Percentiles rank a stretch among this genome's conserved stretches.
Evolutionary conservation across 2,888 invertebrate genomes (phyloP).

Genomic region (Rhagophthalmus giganteus): DNA sequence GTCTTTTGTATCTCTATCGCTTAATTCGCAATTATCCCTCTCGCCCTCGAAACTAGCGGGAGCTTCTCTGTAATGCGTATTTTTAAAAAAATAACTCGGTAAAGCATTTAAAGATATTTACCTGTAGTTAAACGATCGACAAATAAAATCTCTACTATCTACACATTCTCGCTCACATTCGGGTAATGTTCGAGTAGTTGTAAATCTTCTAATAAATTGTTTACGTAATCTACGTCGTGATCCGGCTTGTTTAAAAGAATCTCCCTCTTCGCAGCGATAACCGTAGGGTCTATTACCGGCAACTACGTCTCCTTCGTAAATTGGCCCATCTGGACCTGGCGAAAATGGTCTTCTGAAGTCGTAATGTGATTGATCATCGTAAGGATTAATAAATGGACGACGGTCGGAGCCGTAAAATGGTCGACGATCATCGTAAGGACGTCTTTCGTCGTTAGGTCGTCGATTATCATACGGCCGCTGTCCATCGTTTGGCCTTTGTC

Average conservation of each 20-base stretch:
- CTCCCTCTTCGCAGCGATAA: conserved; percentile 77
- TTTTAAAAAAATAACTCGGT: background rate
- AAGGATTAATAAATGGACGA: conserved; percentile 5
- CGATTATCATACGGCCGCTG: conserved; percentile 13
- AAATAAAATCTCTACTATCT: conserved; percentile 80
- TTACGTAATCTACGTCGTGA: conserved; percentile 76
- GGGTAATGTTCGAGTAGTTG: conserved; percentile 72
- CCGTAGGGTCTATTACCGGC: conserved; percentile 51
- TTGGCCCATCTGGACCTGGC: conserved; percentile 53
- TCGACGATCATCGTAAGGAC: conserved; percentile 11
- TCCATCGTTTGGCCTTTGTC: conserved; percentile 26
- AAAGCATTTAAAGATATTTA: conserved; percentile 45
- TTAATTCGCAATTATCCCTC: conserved; percentile 86
- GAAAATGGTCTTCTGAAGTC: conserved; percentile 41
- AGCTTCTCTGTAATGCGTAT: conserved; percentile 33
- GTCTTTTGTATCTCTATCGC: conserved; percentile 82
- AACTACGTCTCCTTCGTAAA: conserved; percentile 51
- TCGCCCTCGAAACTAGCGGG: conserved; percentile 60
- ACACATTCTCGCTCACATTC: conserved; percentile 86
- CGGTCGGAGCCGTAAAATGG: conserved; percentile 7
- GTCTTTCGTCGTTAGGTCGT: conserved; percentile 11
- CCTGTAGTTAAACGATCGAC: conserved; percentile 86
- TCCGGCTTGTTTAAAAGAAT: conserved; percentile 82
- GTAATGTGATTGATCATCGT: conserved; percentile 25
- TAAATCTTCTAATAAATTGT: conserved; percentile 73